Evolutionary conservation across 2,797 vertebrate genomes (phyloP), one percentile per base, ranked within the genome.

Genomic region (Ceryle rudis): DNA sequence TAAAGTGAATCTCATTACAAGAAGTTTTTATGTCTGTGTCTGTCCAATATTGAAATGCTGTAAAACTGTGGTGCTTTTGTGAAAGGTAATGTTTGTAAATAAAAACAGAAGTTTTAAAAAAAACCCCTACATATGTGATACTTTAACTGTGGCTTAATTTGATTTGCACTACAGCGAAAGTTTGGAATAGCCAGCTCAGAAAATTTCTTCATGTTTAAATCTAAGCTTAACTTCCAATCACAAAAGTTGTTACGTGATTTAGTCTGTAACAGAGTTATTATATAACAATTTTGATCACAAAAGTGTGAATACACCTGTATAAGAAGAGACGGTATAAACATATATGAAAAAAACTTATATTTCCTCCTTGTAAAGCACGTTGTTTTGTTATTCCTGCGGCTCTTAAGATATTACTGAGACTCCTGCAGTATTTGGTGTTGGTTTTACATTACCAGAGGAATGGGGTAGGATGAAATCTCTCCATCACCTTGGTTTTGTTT

Each of bases 101-200:
- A 64, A 81, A 81, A 47, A 21, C 31, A 21, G 66, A 69, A 70
- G 0, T 5, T 3, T 39, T 91, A 55, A 31, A 41, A 65, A 75
- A 62, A 37, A 1, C n/a, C 1, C 16, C 21, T 22, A 10, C 1
- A 5, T 18, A 28, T 16, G 9, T 0, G 6, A 51, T n/a, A 66
- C 23, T 86, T 41, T 46, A 71, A 49, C 4, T 17, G 16, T 66
- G 28, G 25, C 62, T 93, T 65, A 49, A 81, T 26, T 18, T 47
- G 60, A 73, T 4, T 31, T 79, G 11, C 11, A 62, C 26, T 64
- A 60, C 13, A 57, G 49, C 7, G 49, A 22, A 91, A 42, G 35
- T 70, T 85, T 89, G 12, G 81, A 64, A 33, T 7, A 47, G 61
- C 7, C 54, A 66, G n/a, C 17, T 93, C 42, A 69, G 72, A 75